Conservation (phyloP, 2,113 vertebrate genomes). For the Enhydra lutris region DNA sequence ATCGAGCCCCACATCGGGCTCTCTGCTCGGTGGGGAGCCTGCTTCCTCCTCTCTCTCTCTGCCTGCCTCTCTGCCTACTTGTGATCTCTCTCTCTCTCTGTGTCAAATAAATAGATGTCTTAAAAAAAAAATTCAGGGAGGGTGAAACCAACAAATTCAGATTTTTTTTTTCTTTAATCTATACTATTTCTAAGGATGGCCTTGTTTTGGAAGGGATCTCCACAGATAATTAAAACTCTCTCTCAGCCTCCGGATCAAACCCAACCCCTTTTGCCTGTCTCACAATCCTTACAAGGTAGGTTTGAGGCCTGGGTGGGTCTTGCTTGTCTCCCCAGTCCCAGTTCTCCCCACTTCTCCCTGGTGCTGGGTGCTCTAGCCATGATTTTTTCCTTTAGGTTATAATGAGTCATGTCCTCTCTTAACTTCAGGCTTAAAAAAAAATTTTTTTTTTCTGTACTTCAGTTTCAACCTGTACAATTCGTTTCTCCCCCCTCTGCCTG, state of each 20-base stretch:
- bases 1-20: too few species aligned
- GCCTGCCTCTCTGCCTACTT: too few species aligned
- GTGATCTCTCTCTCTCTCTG: too few species aligned
- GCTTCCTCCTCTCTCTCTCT: too few species aligned
- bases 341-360: rapidly evolving
- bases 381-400: neutral
- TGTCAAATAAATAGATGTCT: too few species aligned
- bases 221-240: neutral
- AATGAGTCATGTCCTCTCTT: neutral
- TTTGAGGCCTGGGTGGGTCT: neutral
- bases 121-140: neutral
- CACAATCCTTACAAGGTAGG: neutral
- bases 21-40: too few species aligned
- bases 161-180: neutral
- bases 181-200: neutral
- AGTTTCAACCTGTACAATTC: neutral
- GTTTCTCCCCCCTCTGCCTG: neutral
- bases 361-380: neutral
- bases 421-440: neutral
- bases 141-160: neutral
- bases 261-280: neutral
- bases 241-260: neutral
- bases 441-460: neutral
- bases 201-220: neutral
- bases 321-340: neutral